Percentiles rank a stretch among this genome's conserved stretches.
phyloP scores from a whole-genome alignment of 2,888 invertebrate genomes.

The Pediacus dermestoides region DNA sequence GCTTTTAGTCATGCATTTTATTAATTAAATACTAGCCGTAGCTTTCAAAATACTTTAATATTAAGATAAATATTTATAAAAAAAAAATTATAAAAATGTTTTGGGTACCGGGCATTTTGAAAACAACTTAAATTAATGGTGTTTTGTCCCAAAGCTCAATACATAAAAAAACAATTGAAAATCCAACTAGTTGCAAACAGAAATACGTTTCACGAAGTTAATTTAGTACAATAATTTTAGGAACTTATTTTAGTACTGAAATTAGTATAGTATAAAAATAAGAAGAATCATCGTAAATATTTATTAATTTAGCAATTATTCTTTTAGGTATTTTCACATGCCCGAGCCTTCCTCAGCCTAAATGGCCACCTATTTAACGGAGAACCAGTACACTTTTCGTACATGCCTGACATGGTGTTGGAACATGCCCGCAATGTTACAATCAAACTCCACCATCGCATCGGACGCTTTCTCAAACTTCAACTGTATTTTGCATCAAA shows the following conservation, averaged over 20 bases:
- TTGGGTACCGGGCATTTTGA: no score
- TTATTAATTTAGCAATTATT: slow-evolving; percentile 2
- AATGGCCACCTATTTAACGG: slow-evolving; percentile 68
- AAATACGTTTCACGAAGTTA: no score
- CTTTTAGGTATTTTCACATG: slow-evolving; percentile 71
- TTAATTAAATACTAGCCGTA: no score
- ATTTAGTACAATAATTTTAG: no score
- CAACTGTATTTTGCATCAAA: slow-evolving; percentile 75
- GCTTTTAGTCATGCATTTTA: no score
- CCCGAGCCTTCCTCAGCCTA: slow-evolving; percentile 72
- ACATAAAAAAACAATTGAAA: slow-evolving; percentile 1
- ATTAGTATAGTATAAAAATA: slow-evolving; percentile 1
- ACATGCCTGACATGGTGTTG: slow-evolving; percentile 70
- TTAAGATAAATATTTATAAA: no score
- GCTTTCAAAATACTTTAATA: no score
- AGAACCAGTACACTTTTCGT: slow-evolving; percentile 70
- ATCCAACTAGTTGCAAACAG: no score
- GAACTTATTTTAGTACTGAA: no score
- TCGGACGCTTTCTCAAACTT: slow-evolving; percentile 71
- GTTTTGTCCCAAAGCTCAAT: no score
- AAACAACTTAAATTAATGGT: no score
- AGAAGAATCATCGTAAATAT: slow-evolving; percentile 1
- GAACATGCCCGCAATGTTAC: slow-evolving; percentile 79
- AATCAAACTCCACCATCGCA: slow-evolving; percentile 71
- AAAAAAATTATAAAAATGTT: no score